Evolutionary conservation across 2,113 vertebrate species (phyloP), one percentile per base, ranked within the genome.

Genomic region (Lethenteron reissneri): DNA sequence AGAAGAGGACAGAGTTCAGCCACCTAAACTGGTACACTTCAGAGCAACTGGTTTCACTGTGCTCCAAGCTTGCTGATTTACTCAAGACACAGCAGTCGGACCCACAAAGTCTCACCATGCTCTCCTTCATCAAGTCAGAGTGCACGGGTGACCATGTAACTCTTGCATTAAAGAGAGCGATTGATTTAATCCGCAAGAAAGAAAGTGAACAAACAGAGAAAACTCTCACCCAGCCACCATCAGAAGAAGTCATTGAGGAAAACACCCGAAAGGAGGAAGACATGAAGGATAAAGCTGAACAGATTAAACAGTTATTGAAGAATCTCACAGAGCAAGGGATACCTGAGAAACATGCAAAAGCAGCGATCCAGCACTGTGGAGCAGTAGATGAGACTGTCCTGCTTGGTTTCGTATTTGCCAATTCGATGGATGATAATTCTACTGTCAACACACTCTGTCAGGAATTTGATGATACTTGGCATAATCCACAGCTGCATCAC

Each of bases 11-110:
- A 0, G 74, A 81, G 56, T 75, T 87, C 74, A 89, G 89, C 75
- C 87, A 87, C 78, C 74, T 85, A 60, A 86, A 85, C 76, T 76
- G 81, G 71, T 85, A 78, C 76, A 83, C 81, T 2, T 79, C 83
- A 0, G 80, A 80, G 69, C 84, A 85, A 77, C 70, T 85, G n/a
- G 78, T 84, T 59, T 82, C 80, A 68, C 74, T 85, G 69, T 81
- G 83, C 57, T 73, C 79, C 64, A 80, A 81, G 76, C 74, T 86
- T 56, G 76, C 78, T 72, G 72, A 71, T 12, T 74, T 78, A 58
- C 78, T 76, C 69, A 71, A 69, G 11, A n/a, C n/a, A 14, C 72
- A 59, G 59, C 58, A 19, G 5, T 70, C 76, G 56, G 78, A 80
- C 15, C 73, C 77, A 9, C 72, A 82, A 72, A 70, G 83, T 56